Conservation (phyloP, 2,797 vertebrate genomes). For the Sebastolobus alascanus region DNA sequence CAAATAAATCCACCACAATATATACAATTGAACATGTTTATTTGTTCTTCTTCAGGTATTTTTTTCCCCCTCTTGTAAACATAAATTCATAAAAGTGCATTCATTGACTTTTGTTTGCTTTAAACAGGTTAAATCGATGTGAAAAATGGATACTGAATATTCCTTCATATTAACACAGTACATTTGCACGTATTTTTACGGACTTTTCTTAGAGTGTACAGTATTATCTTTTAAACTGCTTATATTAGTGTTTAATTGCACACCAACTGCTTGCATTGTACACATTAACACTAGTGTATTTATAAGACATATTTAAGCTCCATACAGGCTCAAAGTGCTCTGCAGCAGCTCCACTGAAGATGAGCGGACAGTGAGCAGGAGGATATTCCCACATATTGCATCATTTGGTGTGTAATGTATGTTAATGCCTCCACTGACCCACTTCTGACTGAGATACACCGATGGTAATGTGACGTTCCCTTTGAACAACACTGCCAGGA, state of each 20-base stretch:
- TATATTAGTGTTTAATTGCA: conserved; percentile 8
- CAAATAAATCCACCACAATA: too few species aligned
- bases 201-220: background rate
- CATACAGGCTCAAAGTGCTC: background rate
- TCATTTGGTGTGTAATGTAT: conserved; percentile 68
- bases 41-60: too few species aligned
- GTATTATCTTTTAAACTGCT: conserved; percentile 7
- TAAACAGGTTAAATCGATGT: too few species aligned
- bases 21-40: too few species aligned
- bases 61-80: background rate
- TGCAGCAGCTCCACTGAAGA: conserved; percentile 6
- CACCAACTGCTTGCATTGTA: background rate
- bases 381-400: conserved; percentile 63
- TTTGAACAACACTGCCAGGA: conserved; percentile 68
- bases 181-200: background rate
- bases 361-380: conserved; percentile 15
- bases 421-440: conserved; percentile 77
- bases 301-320: conserved; percentile 5
- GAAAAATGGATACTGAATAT: too few species aligned
- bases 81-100: too few species aligned
- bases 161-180: too few species aligned
- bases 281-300: background rate
- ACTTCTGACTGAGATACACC: conserved; percentile 72
- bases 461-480: conserved; percentile 57
- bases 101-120: too few species aligned